phyloP scores from a whole-genome alignment of 2,113 vertebrate genomes.

The Pelusios castaneus region DNA sequence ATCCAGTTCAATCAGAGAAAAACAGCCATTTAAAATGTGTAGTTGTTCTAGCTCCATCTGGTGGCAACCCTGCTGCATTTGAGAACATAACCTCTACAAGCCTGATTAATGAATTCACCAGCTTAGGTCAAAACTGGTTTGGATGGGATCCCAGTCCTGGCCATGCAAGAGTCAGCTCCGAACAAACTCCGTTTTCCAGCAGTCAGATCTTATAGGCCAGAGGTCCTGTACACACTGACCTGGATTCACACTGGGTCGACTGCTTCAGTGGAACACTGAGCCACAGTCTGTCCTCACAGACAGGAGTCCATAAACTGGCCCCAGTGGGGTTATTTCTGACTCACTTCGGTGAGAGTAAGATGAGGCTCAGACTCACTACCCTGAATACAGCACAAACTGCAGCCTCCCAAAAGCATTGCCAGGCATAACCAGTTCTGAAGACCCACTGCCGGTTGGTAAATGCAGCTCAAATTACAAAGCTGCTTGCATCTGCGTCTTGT shows the following conservation, averaged over 20 bases:
- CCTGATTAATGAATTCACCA: background rate
- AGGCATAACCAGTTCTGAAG: background rate
- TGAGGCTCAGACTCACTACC: background rate
- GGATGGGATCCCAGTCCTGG: background rate
- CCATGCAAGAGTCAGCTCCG: background rate
- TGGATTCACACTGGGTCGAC: background rate
- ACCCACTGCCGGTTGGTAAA: no score
- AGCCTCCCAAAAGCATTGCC: background rate
- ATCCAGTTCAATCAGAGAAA: background rate
- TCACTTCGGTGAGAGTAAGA: no score
- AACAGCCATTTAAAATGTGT: background rate
- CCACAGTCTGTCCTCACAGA: background rate
- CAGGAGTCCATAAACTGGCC: background rate
- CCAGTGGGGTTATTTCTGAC: background rate
- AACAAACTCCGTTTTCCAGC: background rate
- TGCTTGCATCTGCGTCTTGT: background rate
- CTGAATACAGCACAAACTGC: background rate
- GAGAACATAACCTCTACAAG: background rate
- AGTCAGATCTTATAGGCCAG: background rate
- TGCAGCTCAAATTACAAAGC: no score
- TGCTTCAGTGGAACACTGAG: background rate
- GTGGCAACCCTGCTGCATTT: background rate
- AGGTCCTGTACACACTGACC: background rate
- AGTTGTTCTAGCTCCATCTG: slow-evolving; percentile 19
- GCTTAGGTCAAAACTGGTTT: background rate